A percentile compares a stretch with the other conserved stretches of the same genome.
phyloP scores from a whole-genome alignment of 2,888 invertebrate species.

The Tineola bisselliella region DNA sequence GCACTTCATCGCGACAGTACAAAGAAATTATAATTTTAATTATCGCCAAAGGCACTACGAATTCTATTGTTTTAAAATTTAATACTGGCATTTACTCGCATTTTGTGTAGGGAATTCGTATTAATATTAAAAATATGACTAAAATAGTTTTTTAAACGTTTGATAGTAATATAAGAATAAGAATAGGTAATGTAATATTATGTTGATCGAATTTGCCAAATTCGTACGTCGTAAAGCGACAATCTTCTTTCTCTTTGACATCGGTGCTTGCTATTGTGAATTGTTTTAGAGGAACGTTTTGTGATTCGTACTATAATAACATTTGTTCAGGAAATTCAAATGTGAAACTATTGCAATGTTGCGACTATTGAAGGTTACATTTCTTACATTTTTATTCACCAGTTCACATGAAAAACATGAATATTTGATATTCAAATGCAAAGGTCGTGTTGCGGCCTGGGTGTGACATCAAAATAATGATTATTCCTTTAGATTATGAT shows the following conservation, averaged over 20 bases:
- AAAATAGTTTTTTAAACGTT: neutral
- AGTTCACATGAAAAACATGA: neutral
- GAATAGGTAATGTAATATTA: neutral
- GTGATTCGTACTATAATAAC: slow-evolving; percentile 56
- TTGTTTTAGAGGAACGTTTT: slow-evolving; percentile 53
- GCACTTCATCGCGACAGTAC: slow-evolving; percentile 21
- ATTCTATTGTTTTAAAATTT: neutral
- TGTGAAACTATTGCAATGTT: slow-evolving; percentile 45
- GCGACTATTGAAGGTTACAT: neutral
- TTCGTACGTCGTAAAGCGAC: slow-evolving; percentile 33
- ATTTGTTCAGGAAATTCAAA: slow-evolving; percentile 61
- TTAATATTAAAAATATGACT: no score
- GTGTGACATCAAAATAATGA: slow-evolving; percentile 10
- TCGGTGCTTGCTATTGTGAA: slow-evolving; percentile 50
- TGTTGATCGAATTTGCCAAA: slow-evolving; percentile 24
- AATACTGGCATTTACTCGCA: neutral
- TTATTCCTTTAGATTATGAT: slow-evolving; percentile 9
- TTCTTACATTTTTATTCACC: neutral
- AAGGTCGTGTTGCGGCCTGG: neutral
- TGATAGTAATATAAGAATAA: neutral
- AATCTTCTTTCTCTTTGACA: slow-evolving; percentile 54
- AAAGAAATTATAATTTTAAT: slow-evolving; percentile 59
- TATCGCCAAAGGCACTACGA: slow-evolving; percentile 49
- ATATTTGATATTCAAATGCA: neutral
- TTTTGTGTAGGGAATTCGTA: no score